Conservation (phyloP, 1,140 invertebrate genomes). For the Apolygus lucorum region DNA sequence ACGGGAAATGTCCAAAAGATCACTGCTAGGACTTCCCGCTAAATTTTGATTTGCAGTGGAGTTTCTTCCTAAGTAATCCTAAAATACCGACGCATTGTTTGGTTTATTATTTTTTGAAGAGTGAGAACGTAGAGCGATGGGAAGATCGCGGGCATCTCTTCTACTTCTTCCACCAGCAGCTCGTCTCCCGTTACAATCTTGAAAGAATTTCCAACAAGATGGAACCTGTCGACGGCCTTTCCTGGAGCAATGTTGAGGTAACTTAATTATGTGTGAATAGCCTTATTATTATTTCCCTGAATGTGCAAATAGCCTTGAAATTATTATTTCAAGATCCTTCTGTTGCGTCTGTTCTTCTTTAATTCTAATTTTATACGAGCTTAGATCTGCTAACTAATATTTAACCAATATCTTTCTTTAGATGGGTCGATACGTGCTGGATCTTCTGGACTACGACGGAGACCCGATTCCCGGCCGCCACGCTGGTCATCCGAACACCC, state of each 20-base stretch:
- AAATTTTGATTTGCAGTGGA: too few species aligned
- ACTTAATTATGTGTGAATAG: background rate
- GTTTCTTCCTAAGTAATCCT: too few species aligned
- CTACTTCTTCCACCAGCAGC: slow-evolving; percentile 50
- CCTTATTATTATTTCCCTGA: too few species aligned
- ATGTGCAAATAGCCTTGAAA: too few species aligned
- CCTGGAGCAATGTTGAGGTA: slow-evolving; percentile 16
- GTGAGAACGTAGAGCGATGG: background rate
- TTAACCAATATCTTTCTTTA: background rate
- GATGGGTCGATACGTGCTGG: slow-evolving; percentile 20
- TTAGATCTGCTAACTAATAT: background rate
- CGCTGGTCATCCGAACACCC: slow-evolving; percentile 13
- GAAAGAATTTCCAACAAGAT: slow-evolving; percentile 55
- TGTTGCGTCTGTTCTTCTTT: background rate
- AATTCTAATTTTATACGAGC: background rate
- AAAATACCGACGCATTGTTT: too few species aligned
- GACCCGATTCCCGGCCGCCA: slow-evolving; percentile 19
- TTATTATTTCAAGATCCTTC: slow-evolving; percentile 7
- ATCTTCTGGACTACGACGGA: slow-evolving; percentile 16
- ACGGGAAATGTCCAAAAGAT: too few species aligned
- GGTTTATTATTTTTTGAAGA: too few species aligned
- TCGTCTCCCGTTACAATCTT: slow-evolving; percentile 54
- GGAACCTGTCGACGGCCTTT: slow-evolving; percentile 13
- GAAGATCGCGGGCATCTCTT: slow-evolving; percentile 49
- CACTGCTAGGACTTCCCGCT: too few species aligned